These are phyloP conservation scores for Pediacus dermestoides DNA, from an alignment of 2,888 invertebrate genomes.

Conservation along the genomic window DNA sequence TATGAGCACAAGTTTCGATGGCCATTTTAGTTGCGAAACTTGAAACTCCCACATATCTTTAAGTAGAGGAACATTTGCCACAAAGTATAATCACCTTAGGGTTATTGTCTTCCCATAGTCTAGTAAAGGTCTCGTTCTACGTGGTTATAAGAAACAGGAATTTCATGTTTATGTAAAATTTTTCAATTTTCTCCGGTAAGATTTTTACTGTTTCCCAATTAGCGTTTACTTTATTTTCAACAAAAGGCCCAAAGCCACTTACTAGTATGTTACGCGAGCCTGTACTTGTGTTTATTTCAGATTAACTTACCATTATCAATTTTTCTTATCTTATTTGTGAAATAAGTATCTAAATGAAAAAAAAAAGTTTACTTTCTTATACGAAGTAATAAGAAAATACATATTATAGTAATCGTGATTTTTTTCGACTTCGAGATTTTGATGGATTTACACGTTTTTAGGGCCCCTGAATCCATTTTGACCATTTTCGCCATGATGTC, in stretches of 20 bases:
- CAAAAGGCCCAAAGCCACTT: conserved; percentile 81
- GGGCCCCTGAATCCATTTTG: no score
- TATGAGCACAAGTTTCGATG: conserved; percentile 67
- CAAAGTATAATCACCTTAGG: conserved; percentile 51
- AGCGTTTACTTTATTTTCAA: conserved; percentile 66
- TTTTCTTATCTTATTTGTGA: no score
- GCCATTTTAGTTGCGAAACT: conserved; percentile 58
- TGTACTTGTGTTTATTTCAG: no score
- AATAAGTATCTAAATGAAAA: no score
- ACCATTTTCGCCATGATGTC: no score
- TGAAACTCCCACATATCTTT: conserved; percentile 64
- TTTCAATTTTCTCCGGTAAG: conserved; percentile 56
- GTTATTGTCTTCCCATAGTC: conserved; percentile 65
- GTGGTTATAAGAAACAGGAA: conserved; percentile 70
- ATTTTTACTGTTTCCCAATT: conserved; percentile 79
- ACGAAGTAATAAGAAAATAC: no score
- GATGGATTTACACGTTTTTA: no score
- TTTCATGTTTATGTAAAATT: conserved; percentile 56
- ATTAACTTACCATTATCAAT: no score
- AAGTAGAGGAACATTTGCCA: neutral
- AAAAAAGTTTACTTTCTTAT: no score
- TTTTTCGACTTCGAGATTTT: no score
- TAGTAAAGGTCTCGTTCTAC: conserved; percentile 63
- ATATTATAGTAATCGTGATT: no score
- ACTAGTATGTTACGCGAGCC: no score